phyloP scores from a whole-genome alignment of 2,113 vertebrate species.

The Neotragus pygmaeus region DNA sequence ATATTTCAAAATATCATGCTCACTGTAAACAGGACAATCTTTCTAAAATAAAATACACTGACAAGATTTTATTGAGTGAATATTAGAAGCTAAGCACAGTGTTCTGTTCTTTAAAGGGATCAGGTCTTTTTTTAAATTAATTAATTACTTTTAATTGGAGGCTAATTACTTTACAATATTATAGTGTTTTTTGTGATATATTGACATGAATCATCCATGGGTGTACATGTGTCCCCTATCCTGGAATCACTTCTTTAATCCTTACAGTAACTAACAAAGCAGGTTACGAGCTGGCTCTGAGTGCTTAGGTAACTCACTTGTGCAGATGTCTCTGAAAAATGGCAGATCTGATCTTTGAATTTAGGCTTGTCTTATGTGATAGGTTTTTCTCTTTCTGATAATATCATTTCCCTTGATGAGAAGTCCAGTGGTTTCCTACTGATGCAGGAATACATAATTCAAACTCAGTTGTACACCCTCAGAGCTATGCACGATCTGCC shows the following conservation, averaged over 20 bases:
- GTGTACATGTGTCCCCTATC: neutral
- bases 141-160: neutral
- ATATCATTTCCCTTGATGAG: neutral
- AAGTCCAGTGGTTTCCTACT: neutral
- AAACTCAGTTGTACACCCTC: neutral
- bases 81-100: neutral
- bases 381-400: neutral
- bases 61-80: neutral
- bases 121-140: neutral
- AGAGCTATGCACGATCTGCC: neutral
- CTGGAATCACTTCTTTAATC: neutral
- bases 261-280: neutral
- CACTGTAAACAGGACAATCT: neutral
- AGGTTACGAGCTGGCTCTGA: neutral
- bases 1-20: neutral
- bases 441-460: neutral
- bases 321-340: neutral
- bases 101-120: neutral
- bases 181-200: neutral
- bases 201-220: neutral
- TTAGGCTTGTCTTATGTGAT: neutral
- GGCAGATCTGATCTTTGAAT: neutral
- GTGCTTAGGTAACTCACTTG: neutral
- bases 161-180: neutral
- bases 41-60: neutral